These are phyloP conservation scores for Indri indri DNA, from an alignment of 2,113 vertebrate species.

Conservation along the genomic window DNA sequence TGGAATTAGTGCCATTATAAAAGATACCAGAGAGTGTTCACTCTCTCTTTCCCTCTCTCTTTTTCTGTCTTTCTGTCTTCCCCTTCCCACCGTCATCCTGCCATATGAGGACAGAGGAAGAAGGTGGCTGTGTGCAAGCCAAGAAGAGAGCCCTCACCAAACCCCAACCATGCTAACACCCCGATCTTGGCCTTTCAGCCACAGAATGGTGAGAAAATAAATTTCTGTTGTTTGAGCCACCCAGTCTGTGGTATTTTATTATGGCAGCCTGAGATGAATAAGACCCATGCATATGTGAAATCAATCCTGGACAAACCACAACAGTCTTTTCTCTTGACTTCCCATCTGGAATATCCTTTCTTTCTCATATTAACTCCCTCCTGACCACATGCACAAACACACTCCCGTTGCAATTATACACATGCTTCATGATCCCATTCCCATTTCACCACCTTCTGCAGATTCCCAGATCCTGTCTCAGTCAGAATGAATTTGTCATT, in stretches of 20 bases:
- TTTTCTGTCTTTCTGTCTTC: too few species aligned
- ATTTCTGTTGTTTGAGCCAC: background rate
- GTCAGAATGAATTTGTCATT: background rate
- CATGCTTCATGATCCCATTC: background rate
- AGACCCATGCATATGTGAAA: background rate
- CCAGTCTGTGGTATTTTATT: background rate
- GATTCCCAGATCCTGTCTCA: background rate
- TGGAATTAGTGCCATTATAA: background rate
- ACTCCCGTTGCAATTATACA: background rate
- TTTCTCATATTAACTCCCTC: background rate
- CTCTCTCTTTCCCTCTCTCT: accelerated
- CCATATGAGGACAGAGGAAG: too few species aligned
- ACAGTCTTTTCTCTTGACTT: background rate
- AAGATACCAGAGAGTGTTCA: background rate
- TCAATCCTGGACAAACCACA: background rate
- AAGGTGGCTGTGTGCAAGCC: background rate
- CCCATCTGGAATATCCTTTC: background rate
- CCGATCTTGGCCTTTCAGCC: background rate
- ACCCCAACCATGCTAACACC: background rate
- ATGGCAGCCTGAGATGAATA: background rate
- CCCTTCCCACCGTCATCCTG: too few species aligned
- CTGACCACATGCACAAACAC: background rate
- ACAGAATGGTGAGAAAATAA: background rate
- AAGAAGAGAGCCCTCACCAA: background rate
- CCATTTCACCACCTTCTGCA: background rate